Percentiles rank a stretch among this genome's conserved stretches.
phyloP scores from a whole-genome alignment of 2,888 invertebrate species.

The Drosophila vallismaia region DNA sequence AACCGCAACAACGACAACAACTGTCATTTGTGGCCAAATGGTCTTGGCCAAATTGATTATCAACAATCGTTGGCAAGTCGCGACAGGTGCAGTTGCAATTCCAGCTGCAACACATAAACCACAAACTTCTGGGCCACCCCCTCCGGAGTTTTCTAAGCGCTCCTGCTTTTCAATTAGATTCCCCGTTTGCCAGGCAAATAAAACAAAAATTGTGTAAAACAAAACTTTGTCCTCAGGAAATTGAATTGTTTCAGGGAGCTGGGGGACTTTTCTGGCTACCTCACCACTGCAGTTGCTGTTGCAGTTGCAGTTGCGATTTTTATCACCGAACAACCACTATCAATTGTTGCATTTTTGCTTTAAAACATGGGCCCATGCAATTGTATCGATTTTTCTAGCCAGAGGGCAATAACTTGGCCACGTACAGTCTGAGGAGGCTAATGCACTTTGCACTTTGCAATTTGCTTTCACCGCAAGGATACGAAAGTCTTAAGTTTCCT shows the following conservation, averaged over 20 bases:
- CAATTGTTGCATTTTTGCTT: slow-evolving; percentile 72
- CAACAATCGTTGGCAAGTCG: slow-evolving; percentile 47
- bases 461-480: slow-evolving; percentile 32
- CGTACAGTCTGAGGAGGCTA: slow-evolving; percentile 68
- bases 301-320: slow-evolving; percentile 72
- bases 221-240: slow-evolving; percentile 57
- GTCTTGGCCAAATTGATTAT: slow-evolving; percentile 71
- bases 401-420: slow-evolving; percentile 80
- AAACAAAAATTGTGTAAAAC: slow-evolving; percentile 54
- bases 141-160: slow-evolving; percentile 44
- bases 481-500: slow-evolving; percentile 10
- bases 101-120: slow-evolving; percentile 37
- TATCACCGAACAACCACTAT: slow-evolving; percentile 62
- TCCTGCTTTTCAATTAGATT: slow-evolving; percentile 67
- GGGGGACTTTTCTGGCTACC: slow-evolving; percentile 12
- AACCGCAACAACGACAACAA: slow-evolving; percentile 55
- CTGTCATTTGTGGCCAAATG: slow-evolving; percentile 59
- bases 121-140: slow-evolving; percentile 10
- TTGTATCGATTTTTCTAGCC: slow-evolving; percentile 78
- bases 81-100: slow-evolving; percentile 53
- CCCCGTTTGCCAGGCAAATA: slow-evolving; percentile 25
- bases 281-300: slow-evolving; percentile 52
- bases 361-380: slow-evolving; percentile 57
- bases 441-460: slow-evolving; percentile 76
- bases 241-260: slow-evolving; percentile 19